Evolutionary conservation across 2,113 vertebrate species (phyloP).

Genomic region (Actenoides lindsayi): DNA sequence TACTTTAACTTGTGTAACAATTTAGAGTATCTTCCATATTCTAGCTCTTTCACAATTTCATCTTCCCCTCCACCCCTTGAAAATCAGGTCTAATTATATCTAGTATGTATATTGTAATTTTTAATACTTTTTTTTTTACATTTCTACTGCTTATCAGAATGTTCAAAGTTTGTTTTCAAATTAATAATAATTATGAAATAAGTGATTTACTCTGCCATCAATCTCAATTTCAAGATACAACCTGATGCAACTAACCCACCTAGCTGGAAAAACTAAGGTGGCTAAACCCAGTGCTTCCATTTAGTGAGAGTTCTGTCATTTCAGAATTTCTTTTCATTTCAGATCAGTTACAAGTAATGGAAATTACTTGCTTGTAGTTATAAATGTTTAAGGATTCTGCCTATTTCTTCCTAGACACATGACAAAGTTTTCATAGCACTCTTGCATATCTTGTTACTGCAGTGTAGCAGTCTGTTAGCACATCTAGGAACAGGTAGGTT

Average conservation of each 20-base stretch:
- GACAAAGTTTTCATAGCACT: neutral
- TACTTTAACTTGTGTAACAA: neutral
- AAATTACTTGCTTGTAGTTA: neutral
- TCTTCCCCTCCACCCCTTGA: fast-evolving
- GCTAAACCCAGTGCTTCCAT: neutral
- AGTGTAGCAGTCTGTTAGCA: neutral
- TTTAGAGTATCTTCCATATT: neutral
- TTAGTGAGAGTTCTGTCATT: neutral
- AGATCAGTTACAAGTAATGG: neutral
- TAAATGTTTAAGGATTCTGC: neutral
- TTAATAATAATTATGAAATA: neutral
- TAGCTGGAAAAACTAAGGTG: neutral
- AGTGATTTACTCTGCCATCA: neutral
- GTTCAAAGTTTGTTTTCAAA: neutral
- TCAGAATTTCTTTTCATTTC: neutral
- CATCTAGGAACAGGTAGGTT: neutral
- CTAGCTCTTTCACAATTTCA: neutral
- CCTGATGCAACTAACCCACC: neutral
- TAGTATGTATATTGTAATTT: neutral
- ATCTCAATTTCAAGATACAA: neutral
- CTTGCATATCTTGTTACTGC: neutral
- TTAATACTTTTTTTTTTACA: neutral
- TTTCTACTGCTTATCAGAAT: neutral
- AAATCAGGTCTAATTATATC: neutral
- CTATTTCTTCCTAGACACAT: neutral